Evolutionary conservation across 2,797 vertebrate genomes (phyloP), one percentile per base, ranked within the genome.

Genomic region (Onychomys arenicola): DNA sequence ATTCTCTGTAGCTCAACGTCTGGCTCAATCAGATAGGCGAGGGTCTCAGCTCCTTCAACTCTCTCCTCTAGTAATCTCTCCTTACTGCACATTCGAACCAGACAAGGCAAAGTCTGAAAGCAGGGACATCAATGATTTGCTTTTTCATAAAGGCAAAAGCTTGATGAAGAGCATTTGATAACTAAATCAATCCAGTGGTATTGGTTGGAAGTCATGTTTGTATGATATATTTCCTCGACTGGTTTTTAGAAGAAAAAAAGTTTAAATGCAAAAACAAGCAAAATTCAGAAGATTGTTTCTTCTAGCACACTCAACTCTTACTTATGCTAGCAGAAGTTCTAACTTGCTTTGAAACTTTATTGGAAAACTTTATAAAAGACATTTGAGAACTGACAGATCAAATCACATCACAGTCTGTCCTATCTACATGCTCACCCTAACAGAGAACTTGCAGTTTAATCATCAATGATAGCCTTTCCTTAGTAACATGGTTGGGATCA

Each of bases 81-180:
- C 98, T 99, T 99, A 98, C 99, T 99, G 98, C 99, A 99, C 99
- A 99, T 99, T 93, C 99, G 99, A 98, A 99, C 99, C 97, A 99
- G 98, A 98, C 99, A 99, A 0, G 99, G 99, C 98, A 99, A 98
- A 3, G 99, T 99, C 99, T 99, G 97, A 95, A 93, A 96, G 65
- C 87, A 49, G 98, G 91, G 97, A 98, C 55, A 97, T 95, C 69
- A 89, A 96, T 97, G 91, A 97, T 87, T 96, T 95, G 78, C 40
- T 96, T 97, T 97, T 93, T 63, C 87, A 40, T 92, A 91, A 97
- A 93, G 69, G 90, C 46, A 96, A 95, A 93, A 92, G 85, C 23
- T 93, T 84, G 61, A 90, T 80, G 25, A 89, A 93, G 21, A 94
- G 71, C 57, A 97, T 57, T 75, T 0, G 91, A 27, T 86, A 21